Evolutionary conservation across 2,113 vertebrate species (phyloP), one percentile per base, ranked within the genome.

Genomic region (Plotosus lineatus): DNA sequence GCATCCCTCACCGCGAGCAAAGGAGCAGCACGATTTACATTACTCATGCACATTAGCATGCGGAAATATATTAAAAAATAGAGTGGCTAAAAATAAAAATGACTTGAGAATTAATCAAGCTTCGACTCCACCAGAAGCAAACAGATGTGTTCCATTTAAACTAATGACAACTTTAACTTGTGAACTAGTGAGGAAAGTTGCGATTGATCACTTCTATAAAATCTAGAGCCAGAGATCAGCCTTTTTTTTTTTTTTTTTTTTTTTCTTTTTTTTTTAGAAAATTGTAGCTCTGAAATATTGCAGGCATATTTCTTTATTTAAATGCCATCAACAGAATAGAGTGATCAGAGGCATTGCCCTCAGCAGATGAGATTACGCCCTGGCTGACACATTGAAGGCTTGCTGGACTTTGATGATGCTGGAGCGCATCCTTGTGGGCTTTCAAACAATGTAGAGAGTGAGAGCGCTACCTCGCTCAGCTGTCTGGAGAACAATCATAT

Each of bases 61-160:
- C 87, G 87, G 91, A 90, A 90, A 91, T 90, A 92, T 92, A 91
- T 90, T 91, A 92, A 87, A 90, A 76, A 61, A 73, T 44, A 80
- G 80, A 71, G 82, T 68, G 85, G 89, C 92, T 93, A 93, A 94
- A 94, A 94, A 94, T 93, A 94, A 91, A 91, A 79, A 82, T 86
- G 86, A 92, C 92, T 92, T 91, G 89, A 93, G 92, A 93, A 93
- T 93, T 92, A 91, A 94, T 94, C 93, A 92, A 92, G 93, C 92
- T 91, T 91, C 88, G 90, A 89, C 90, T 90, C 89, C 90, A 91
- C 60, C 88, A 87, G 90, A 90, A 91, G 90, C 90, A 94, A 94
- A 92, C 93, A 93, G 92, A 92, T 93, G 91, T 93, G 93, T 92
- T 93, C 92, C 92, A 94, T 94, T 93, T 94, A 92, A 88, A 87